A percentile compares a stretch with the other conserved stretches of the same genome.
These are phyloP conservation scores for Gila robusta DNA, from an alignment of 2,797 vertebrate genomes.

Conservation along the genomic window DNA sequence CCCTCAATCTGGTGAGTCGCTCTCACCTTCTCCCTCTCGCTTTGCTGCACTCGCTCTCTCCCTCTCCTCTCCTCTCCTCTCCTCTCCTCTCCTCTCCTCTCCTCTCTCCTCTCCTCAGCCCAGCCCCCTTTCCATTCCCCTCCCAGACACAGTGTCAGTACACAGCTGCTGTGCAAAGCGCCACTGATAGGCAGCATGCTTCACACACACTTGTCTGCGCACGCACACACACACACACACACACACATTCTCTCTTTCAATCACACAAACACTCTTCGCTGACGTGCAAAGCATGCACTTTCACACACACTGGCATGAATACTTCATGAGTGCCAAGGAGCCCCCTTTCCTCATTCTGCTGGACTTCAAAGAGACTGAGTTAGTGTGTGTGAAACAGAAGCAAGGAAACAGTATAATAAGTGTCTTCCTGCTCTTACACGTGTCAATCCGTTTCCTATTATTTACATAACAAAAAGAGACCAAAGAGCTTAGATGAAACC, in stretches of 20 bases:
- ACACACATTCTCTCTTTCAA: slow-evolving; percentile 38
- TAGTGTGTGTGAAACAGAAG: slow-evolving; percentile 45
- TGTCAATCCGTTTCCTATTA: slow-evolving; percentile 41
- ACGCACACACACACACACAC: slow-evolving; percentile 2
- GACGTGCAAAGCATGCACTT: slow-evolving; percentile 50
- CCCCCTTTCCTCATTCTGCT: slow-evolving; percentile 65
- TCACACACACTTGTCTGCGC: slow-evolving; percentile 46
- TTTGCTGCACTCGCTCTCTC: slow-evolving; percentile 53
- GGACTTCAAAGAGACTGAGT: slow-evolving; percentile 73
- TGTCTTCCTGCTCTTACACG: slow-evolving; percentile 35
- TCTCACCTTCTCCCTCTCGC: slow-evolving; percentile 58
- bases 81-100: too few species aligned
- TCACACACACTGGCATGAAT: slow-evolving; percentile 72
- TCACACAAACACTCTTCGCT: slow-evolving; percentile 53
- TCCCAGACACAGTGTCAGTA: slow-evolving; percentile 62
- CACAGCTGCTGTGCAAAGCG: slow-evolving; percentile 69
- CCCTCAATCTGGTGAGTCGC: slow-evolving; percentile 60
- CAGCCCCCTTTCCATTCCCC: slow-evolving; percentile 65
- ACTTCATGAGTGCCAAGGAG: slow-evolving; percentile 73
- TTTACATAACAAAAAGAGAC: slow-evolving; percentile 16
- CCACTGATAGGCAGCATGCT: slow-evolving; percentile 58
- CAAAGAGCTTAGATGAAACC: slow-evolving; percentile 15
- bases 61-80: slow-evolving; percentile 44
- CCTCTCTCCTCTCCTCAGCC: slow-evolving; percentile 47
- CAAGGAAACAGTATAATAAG: slow-evolving; percentile 53